A percentile compares a stretch with the other conserved stretches of the same genome.
Conservation (phyloP, 2,888 invertebrate genomes). For the Philopedon plagiatum region DNA sequence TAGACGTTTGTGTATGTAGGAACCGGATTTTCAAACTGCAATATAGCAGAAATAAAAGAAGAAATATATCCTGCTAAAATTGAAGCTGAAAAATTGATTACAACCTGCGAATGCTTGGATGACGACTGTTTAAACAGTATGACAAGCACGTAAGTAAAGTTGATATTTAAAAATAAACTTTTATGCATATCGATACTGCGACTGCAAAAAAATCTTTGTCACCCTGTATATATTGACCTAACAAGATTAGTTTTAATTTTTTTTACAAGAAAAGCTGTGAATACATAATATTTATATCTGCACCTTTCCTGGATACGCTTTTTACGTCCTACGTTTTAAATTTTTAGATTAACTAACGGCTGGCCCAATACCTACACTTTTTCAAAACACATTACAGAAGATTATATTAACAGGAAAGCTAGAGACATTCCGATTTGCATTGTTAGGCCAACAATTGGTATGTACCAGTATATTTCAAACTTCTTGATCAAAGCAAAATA, state of each 20-base stretch:
- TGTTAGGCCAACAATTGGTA: constrained; percentile 78
- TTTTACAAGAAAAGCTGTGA: too few species aligned
- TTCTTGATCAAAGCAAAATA: too few species aligned
- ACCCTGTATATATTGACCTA: too few species aligned
- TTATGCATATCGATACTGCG: too few species aligned
- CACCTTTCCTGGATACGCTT: too few species aligned
- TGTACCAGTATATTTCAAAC: too few species aligned
- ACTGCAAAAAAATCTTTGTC: too few species aligned
- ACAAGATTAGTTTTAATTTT: too few species aligned
- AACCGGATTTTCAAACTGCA: constrained; percentile 59
- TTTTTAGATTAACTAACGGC: constrained; percentile 68
- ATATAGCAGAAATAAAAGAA: constrained; percentile 57
- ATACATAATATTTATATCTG: too few species aligned
- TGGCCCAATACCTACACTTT: constrained; percentile 83
- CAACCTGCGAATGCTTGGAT: constrained; percentile 61
- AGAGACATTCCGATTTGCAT: constrained; percentile 76
- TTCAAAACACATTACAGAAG: constrained; percentile 81
- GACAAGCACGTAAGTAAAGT: constrained; percentile 54
- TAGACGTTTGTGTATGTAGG: constrained; percentile 60
- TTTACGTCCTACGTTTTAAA: too few species aligned
- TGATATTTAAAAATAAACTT: too few species aligned
- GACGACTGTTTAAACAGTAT: constrained; percentile 63
- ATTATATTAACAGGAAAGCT: constrained; percentile 72
- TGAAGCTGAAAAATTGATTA: constrained; percentile 67
- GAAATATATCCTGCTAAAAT: constrained; percentile 58